phyloP scores from a whole-genome alignment of 2,888 invertebrate genomes.

The Plebejus melissa region DNA sequence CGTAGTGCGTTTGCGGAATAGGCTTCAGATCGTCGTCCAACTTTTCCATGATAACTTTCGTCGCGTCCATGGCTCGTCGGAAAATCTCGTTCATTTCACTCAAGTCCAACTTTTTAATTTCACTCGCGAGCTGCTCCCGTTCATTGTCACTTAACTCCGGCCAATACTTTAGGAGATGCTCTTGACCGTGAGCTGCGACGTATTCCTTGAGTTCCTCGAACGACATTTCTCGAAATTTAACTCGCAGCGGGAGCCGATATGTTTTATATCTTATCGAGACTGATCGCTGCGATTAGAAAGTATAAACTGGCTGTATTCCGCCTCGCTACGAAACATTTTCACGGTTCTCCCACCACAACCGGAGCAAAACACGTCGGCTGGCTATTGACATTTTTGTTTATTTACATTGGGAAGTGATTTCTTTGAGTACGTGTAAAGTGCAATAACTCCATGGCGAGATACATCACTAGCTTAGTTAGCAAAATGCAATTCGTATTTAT shows the following conservation, averaged over 20 bases:
- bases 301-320: conserved; percentile 53
- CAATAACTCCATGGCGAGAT: not conserved
- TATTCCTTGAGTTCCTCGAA: conserved; percentile 72
- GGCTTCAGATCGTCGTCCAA: conserved; percentile 91
- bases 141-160: conserved; percentile 83
- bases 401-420: conserved; percentile 40
- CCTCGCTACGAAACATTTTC: conserved; percentile 57
- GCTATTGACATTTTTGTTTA: conserved; percentile 45
- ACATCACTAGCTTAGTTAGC: conserved; percentile 23
- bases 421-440: conserved; percentile 29
- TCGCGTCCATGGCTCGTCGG: conserved; percentile 79
- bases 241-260: conserved; percentile 22
- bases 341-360: conserved; percentile 65
- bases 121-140: conserved; percentile 76
- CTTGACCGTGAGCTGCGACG: conserved; percentile 84
- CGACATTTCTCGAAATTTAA: conserved; percentile 57
- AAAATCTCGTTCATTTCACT: conserved; percentile 86
- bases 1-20: conserved; percentile 88
- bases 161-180: conserved; percentile 91
- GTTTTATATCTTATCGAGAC: conserved; percentile 44
- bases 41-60: conserved; percentile 82
- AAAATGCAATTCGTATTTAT: not conserved
- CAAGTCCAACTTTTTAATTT: conserved; percentile 84
- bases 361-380: conserved; percentile 59
- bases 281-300: conserved; percentile 71